Conservation (phyloP, 2,113 vertebrate genomes). For the Eretmochelys imbricata region DNA sequence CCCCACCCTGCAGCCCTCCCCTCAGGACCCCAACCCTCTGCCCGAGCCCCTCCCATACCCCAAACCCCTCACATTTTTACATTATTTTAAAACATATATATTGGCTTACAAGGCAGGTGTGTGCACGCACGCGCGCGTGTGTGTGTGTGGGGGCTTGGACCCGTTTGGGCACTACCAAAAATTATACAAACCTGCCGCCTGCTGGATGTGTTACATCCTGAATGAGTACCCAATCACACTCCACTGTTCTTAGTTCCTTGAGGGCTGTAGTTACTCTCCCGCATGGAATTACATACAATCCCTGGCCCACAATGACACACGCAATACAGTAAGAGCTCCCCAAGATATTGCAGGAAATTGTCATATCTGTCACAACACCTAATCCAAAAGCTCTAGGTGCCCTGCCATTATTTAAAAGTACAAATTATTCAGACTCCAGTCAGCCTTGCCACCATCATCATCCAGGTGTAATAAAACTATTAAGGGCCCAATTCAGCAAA, state of each 20-base stretch:
- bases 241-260: not conserved
- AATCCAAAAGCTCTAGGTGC: not conserved
- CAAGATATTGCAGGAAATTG: not conserved
- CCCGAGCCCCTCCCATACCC: too few species aligned
- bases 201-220: not conserved
- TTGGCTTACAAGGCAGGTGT: too few species aligned
- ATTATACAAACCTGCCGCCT: too few species aligned
- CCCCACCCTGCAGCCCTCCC: too few species aligned
- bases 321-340: not conserved
- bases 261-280: not conserved
- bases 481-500: not conserved
- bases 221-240: not conserved
- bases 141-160: too few species aligned
- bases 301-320: not conserved
- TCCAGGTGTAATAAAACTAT: not conserved
- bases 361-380: not conserved
- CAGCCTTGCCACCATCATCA: not conserved
- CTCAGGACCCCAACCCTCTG: too few species aligned
- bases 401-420: not conserved
- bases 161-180: too few species aligned
- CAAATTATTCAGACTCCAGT: not conserved
- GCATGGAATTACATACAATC: not conserved
- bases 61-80: too few species aligned
- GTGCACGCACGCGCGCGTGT: too few species aligned
- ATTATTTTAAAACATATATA: too few species aligned